phyloP scores from a whole-genome alignment of 2,797 vertebrate species.

The Glyptemys insculpta region DNA sequence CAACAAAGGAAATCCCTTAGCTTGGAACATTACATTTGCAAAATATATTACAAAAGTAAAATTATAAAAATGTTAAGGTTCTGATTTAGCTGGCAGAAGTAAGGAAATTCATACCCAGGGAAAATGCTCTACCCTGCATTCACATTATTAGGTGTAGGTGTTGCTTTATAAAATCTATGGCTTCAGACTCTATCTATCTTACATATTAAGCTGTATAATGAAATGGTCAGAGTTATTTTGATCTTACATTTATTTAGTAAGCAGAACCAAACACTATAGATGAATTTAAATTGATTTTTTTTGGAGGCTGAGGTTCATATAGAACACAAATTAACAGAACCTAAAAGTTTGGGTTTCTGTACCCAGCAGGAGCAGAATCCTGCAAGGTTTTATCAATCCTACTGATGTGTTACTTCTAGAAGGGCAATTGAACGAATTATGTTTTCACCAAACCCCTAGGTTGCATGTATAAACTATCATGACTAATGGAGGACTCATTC shows the following conservation, averaged over 20 bases:
- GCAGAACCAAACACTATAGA: neutral
- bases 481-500: no score
- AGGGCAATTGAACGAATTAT: no score
- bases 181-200: neutral
- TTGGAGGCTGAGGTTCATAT: neutral
- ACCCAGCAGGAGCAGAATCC: neutral
- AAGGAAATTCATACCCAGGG: neutral
- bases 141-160: neutral
- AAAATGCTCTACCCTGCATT: neutral
- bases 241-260: neutral
- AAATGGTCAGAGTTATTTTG: neutral
- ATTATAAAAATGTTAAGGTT: neutral
- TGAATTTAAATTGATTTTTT: neutral
- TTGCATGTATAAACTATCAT: neutral
- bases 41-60: fast-evolving
- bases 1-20: neutral
- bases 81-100: neutral
- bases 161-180: neutral
- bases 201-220: neutral
- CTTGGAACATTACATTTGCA: neutral
- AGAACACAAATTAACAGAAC: neutral
- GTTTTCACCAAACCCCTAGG: neutral
- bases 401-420: neutral
- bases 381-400: neutral
- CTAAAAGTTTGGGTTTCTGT: neutral